Evolutionary conservation across 1,140 invertebrate species (phyloP).

Genomic region (Procambarus clarkii): DNA sequence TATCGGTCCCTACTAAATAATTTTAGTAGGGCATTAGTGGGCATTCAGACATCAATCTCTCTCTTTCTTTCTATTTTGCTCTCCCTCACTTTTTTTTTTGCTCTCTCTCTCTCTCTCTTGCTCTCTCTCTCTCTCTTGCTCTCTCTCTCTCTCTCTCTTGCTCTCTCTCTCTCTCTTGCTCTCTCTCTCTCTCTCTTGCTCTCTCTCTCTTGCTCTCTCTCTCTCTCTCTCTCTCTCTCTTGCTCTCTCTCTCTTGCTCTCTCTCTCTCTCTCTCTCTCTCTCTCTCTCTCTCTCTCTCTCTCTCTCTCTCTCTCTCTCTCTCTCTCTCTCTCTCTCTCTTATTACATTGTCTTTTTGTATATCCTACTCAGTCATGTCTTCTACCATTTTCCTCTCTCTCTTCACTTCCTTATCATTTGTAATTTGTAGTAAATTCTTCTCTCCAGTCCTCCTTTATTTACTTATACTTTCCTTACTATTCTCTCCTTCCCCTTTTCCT

Average conservation of each 20-base stretch:
- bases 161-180: no score
- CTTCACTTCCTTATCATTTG: not conserved
- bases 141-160: no score
- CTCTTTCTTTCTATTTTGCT: no score
- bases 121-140: no score
- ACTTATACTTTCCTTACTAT: not conserved
- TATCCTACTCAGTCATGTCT: no score
- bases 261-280: constrained; percentile 27
- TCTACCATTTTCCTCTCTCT: no score
- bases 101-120: no score
- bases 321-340: not conserved
- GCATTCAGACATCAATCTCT: no score
- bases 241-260: constrained; percentile 17
- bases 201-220: not conserved
- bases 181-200: constrained; percentile 31
- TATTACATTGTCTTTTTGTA: not conserved
- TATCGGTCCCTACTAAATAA: no score
- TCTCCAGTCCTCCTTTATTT: no score
- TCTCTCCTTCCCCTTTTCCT: not conserved
- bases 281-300: not conserved
- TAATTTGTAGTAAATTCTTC: not conserved
- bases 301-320: not conserved
- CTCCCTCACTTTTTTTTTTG: no score
- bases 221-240: constrained; percentile 30
- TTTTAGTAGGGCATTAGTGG: no score